Percentiles rank a stretch among this genome's conserved stretches.
These are phyloP conservation scores for Physeter macrocephalus DNA, from an alignment of 2,113 vertebrate species.

Conservation along the genomic window DNA sequence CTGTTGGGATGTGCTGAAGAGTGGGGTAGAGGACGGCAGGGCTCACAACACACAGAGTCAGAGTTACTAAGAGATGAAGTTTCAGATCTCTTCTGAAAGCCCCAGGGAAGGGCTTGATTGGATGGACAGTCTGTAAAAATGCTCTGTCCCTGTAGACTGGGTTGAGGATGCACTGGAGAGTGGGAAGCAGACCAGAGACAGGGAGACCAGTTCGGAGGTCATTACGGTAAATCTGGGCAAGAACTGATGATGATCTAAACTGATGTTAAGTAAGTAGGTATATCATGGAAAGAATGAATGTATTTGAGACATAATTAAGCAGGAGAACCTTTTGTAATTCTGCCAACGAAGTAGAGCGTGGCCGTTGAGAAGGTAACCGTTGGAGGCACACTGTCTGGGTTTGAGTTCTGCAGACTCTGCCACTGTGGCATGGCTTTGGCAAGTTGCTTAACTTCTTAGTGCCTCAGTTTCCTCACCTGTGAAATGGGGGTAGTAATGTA, in stretches of 20 bases:
- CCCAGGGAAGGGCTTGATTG: not conserved
- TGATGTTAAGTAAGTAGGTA: not conserved
- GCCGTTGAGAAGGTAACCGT: not conserved
- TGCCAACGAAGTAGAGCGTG: not conserved
- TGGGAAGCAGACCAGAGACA: not conserved
- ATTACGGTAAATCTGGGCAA: not conserved
- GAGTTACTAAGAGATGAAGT: not conserved
- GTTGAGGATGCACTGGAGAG: not conserved
- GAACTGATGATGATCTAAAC: not conserved
- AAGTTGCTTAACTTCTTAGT: not conserved
- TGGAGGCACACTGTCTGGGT: too few species aligned
- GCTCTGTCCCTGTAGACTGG: not conserved
- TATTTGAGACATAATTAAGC: not conserved
- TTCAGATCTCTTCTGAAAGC: not conserved
- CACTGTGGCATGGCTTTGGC: not conserved
- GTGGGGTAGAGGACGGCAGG: not conserved
- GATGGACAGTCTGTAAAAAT: not conserved
- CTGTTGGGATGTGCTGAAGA: not conserved
- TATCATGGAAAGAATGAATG: not conserved
- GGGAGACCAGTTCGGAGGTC: not conserved
- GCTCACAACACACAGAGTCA: not conserved
- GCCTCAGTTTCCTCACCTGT: not conserved
- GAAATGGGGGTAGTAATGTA: not conserved
- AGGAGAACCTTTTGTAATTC: not conserved
- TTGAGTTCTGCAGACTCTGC: not conserved